Percentiles rank a stretch among this genome's conserved stretches.
Evolutionary conservation across 2,888 invertebrate genomes (phyloP).

Genomic region (Vandiemenella viatica): DNA sequence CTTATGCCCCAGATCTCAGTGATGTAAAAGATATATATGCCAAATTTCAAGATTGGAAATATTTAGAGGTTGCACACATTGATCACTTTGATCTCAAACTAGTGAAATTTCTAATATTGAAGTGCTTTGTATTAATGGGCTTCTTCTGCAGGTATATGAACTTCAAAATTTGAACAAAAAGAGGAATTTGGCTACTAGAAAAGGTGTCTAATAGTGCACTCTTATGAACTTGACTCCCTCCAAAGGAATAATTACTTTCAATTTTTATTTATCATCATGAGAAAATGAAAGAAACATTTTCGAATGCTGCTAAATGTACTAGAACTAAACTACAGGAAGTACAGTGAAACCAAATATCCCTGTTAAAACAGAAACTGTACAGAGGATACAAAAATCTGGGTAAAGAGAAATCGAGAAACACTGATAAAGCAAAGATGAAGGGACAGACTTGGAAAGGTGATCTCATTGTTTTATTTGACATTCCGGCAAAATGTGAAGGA

Average conservation of each 20-base stretch:
- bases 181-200: too few relatives aligned
- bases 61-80: neutral
- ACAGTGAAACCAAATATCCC: neutral
- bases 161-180: too few relatives aligned
- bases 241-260: neutral
- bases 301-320: too few relatives aligned
- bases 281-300: neutral
- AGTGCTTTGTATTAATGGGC: neutral
- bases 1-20: too few relatives aligned
- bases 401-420: neutral
- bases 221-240: too few relatives aligned
- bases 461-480: neutral
- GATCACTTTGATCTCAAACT: too few relatives aligned
- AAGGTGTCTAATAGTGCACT: too few relatives aligned
- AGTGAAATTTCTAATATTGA: too few relatives aligned
- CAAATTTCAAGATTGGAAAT: neutral
- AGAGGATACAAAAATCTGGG: too few relatives aligned
- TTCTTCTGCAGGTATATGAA: too few relatives aligned
- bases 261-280: neutral
- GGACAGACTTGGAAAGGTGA: neutral
- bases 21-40: too few relatives aligned
- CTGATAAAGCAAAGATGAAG: neutral
- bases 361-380: neutral
- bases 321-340: neutral
- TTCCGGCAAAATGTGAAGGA: too few relatives aligned